These are phyloP conservation scores for Bilobella aurantiaca DNA, from an alignment of 1,140 invertebrate species.

Conservation along the genomic window DNA sequence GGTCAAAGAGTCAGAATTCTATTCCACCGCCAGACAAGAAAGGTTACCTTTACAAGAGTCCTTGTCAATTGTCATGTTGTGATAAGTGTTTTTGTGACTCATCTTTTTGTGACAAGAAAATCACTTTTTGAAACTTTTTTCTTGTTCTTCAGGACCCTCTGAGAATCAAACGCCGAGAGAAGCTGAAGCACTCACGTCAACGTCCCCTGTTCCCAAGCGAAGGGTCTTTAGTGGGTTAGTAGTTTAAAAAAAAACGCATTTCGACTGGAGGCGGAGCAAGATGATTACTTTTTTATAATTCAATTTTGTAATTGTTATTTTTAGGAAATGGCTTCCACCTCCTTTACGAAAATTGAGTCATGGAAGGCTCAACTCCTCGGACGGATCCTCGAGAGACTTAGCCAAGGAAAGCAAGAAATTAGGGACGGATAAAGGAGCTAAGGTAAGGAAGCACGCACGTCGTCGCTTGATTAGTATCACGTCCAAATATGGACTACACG, in stretches of 20 bases:
- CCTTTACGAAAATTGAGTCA: constrained; percentile 80
- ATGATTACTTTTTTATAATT: constrained; percentile 1
- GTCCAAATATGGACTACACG: not conserved
- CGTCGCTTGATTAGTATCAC: not conserved
- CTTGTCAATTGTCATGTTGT: constrained; percentile 34
- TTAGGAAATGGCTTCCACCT: constrained; percentile 80
- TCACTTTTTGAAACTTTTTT: no score
- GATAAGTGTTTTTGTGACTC: no score
- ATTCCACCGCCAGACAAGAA: not conserved
- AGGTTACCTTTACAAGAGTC: constrained; percentile 7
- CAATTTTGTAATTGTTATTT: constrained; percentile 21
- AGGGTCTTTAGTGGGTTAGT: constrained; percentile 69
- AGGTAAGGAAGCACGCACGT: constrained; percentile 47
- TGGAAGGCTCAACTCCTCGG: constrained; percentile 66
- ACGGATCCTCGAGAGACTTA: constrained; percentile 31
- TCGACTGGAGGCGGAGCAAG: not conserved
- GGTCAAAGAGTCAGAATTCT: constrained; percentile 21
- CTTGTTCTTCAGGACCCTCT: constrained; percentile 39
- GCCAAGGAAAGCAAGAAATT: constrained; percentile 51
- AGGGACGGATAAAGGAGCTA: constrained; percentile 66
- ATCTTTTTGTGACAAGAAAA: no score
- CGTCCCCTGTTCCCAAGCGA: constrained; percentile 66
- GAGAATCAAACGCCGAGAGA: constrained; percentile 37
- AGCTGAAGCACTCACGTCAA: constrained; percentile 41
- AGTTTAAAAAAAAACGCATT: constrained; percentile 2